Conservation (phyloP, 2,113 vertebrate species). For the Notechis scutatus region DNA sequence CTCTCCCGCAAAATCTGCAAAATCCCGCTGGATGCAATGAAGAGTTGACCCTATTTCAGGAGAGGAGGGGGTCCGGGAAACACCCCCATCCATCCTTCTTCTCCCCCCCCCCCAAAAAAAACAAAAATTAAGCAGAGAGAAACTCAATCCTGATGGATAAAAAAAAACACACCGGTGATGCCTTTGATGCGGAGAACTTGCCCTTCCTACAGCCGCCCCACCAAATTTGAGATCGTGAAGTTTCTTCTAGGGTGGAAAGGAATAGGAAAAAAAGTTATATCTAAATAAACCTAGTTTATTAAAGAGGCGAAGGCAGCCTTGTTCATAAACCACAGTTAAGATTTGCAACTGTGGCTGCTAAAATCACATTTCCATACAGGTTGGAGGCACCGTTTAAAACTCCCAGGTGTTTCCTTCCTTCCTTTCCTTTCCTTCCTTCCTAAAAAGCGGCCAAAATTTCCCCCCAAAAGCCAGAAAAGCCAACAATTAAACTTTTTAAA, state of each 20-base stretch:
- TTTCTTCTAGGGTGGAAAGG: background rate
- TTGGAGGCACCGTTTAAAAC: background rate
- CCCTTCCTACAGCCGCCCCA: background rate
- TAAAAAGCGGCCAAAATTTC: background rate
- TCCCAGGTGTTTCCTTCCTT: background rate
- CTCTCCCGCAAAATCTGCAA: background rate
- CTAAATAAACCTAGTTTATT: background rate
- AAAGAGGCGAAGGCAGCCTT: background rate
- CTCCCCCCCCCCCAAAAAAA: background rate
- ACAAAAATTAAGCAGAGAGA: background rate
- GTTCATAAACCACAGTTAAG: background rate
- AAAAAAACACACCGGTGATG: background rate
- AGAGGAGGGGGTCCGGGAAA: background rate
- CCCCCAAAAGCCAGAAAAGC: background rate
- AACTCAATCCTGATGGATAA: background rate
- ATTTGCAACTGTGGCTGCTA: background rate
- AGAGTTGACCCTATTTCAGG: too few species aligned
- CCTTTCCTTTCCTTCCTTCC: background rate
- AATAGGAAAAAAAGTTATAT: too few species aligned
- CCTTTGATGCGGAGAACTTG: background rate
- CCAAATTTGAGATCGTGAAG: background rate
- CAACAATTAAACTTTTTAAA: background rate
- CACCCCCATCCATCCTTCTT: background rate
- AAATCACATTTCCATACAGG: background rate
- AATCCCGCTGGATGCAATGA: background rate